Evolutionary conservation across 2,888 invertebrate genomes (phyloP).

Genomic region (Panopea generosa): DNA sequence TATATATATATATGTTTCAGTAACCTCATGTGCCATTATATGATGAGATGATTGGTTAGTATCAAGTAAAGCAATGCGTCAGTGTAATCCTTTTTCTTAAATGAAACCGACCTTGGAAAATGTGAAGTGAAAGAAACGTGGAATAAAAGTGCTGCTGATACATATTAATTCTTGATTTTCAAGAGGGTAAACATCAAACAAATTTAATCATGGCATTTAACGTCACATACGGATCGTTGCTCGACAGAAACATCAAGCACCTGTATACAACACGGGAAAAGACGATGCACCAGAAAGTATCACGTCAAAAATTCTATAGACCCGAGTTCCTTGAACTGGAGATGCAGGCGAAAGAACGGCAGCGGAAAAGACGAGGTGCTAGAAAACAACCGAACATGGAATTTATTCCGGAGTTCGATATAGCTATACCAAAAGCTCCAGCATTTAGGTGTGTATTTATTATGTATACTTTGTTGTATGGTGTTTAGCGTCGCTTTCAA

Average conservation of each 20-base stretch:
- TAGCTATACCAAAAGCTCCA: slow-evolving; percentile 54
- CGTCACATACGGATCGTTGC: slow-evolving; percentile 51
- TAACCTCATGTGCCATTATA: too few species aligned
- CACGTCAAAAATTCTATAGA: slow-evolving; percentile 47
- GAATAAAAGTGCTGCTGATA: too few species aligned
- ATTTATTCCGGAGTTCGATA: slow-evolving; percentile 57
- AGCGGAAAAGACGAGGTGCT: slow-evolving; percentile 19
- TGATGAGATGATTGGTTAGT: too few species aligned
- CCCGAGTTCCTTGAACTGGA: slow-evolving; percentile 56
- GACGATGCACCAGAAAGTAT: slow-evolving; percentile 45
- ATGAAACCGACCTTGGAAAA: too few species aligned
- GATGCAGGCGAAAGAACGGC: slow-evolving; percentile 48
- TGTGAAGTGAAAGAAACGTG: too few species aligned
- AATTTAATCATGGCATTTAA: slow-evolving; percentile 57
- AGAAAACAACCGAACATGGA: slow-evolving; percentile 52
- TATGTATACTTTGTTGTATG: background rate
- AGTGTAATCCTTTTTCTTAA: too few species aligned
- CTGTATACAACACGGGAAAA: slow-evolving; percentile 59
- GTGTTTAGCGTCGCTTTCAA: too few species aligned
- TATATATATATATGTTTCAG: too few species aligned
- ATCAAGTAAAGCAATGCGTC: too few species aligned
- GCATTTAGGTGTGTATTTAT: slow-evolving; percentile 46
- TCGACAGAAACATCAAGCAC: slow-evolving; percentile 50
- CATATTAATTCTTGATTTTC: too few species aligned
- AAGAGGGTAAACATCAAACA: too few species aligned